Percentiles rank a stretch among this genome's conserved stretches.
Evolutionary conservation across 2,888 invertebrate species (phyloP).

Genomic region (Scaptomyza parva): DNA sequence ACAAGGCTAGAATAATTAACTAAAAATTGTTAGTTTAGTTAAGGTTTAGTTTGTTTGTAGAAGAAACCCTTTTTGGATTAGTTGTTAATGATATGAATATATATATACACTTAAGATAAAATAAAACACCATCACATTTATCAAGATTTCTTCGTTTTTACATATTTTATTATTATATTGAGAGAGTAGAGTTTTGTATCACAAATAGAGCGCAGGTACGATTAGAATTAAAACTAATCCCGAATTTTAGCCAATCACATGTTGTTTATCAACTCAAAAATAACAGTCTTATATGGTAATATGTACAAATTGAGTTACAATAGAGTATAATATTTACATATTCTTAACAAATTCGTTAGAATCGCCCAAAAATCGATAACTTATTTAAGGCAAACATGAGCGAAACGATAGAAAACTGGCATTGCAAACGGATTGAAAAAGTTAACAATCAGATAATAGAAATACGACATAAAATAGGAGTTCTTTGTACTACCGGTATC

Average conservation of each 20-base stretch:
- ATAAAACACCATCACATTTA: conserved; percentile 52
- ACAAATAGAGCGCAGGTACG: conserved; percentile 45
- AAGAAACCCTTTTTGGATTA: no score
- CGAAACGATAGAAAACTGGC: conserved; percentile 81
- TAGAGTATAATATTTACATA: conserved; percentile 44
- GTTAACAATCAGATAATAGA: conserved; percentile 81
- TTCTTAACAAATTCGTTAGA: conserved; percentile 28
- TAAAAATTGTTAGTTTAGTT: background rate
- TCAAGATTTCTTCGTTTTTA: conserved; percentile 13
- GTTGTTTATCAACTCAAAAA: conserved; percentile 20
- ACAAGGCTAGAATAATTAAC: conserved; percentile 1
- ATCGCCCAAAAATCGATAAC: background rate
- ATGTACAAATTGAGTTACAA: conserved; percentile 39
- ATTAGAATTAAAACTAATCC: conserved; percentile 36
- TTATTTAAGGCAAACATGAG: conserved; percentile 72
- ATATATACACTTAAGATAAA: background rate
- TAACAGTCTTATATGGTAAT: conserved; percentile 47
- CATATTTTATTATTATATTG: conserved; percentile 57
- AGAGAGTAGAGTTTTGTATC: conserved; percentile 60
- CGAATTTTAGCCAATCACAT: conserved; percentile 48
- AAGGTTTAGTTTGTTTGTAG: background rate
- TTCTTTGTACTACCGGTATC: conserved; percentile 82
- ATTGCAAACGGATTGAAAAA: conserved; percentile 82
- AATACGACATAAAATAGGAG: conserved; percentile 81
- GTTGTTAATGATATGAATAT: background rate